phyloP scores from a whole-genome alignment of 2,113 vertebrate genomes.

The Haemorhous mexicanus region DNA sequence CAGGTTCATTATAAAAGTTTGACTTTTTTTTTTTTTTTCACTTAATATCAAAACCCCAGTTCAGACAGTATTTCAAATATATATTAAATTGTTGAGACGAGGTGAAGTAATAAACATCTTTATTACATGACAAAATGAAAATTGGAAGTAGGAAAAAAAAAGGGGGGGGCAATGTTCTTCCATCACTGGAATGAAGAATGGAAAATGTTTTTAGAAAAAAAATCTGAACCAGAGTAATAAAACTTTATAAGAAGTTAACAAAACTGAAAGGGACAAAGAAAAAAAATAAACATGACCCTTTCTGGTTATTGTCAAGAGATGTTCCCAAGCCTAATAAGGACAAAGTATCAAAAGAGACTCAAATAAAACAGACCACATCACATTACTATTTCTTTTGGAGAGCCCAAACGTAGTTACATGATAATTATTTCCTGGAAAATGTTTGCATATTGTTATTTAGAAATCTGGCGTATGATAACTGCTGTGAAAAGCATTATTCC shows the following conservation, averaged over 20 bases:
- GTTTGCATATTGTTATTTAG: slow-evolving; percentile 18
- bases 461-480: neutral
- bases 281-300: neutral
- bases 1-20: neutral
- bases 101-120: neutral
- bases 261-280: neutral
- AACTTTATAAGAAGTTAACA: slow-evolving; percentile 4
- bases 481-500: neutral
- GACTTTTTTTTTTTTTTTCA: neutral
- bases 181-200: neutral
- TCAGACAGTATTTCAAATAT: neutral
- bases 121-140: neutral
- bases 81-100: neutral
- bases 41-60: neutral
- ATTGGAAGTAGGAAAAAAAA: neutral
- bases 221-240: neutral
- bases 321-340: slow-evolving; percentile 48
- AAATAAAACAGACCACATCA: slow-evolving; percentile 18
- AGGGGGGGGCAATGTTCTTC: neutral
- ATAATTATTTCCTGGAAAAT: slow-evolving; percentile 9
- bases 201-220: neutral
- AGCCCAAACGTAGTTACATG: neutral
- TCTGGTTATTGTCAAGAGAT: slow-evolving; percentile 37
- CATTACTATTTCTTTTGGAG: slow-evolving; percentile 21
- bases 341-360: slow-evolving; percentile 37